These are phyloP conservation scores for Scyliorhinus canicula DNA, from an alignment of 2,797 vertebrate species.

Conservation along the genomic window DNA sequence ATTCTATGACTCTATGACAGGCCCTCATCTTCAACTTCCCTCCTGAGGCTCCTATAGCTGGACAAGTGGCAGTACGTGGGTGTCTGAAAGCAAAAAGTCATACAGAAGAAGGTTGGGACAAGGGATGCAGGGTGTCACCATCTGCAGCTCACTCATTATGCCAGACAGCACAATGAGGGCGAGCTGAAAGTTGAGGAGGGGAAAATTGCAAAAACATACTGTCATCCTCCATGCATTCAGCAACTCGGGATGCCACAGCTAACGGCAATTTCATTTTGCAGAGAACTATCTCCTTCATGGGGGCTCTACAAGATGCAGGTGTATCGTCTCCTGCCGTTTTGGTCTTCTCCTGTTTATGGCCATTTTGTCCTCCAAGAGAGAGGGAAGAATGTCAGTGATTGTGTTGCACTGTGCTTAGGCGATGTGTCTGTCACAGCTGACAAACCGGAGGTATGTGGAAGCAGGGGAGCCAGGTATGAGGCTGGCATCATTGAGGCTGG, in stretches of 20 bases:
- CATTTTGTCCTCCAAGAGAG: neutral
- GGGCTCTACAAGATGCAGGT: neutral
- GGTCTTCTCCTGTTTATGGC: neutral
- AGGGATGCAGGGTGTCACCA: neutral
- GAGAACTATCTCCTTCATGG: neutral
- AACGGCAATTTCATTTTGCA: neutral
- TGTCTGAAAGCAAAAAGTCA: neutral
- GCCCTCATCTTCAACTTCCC: no score
- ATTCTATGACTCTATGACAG: no score
- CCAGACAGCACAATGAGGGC: neutral
- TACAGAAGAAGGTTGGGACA: neutral
- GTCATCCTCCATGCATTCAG: neutral
- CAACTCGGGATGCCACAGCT: neutral
- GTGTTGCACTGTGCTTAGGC: neutral
- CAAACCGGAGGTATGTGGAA: neutral
- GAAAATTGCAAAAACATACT: neutral
- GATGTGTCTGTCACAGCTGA: neutral
- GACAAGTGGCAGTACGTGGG: neutral
- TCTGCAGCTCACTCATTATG: neutral
- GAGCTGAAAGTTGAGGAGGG: neutral
- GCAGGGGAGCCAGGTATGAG: neutral
- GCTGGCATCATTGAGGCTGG: neutral
- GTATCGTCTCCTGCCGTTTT: neutral
- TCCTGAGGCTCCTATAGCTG: neutral
- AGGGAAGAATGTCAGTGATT: neutral